A percentile compares a stretch with the other conserved stretches of the same genome.
These are phyloP conservation scores for Herpetotheres cachinnans DNA, from an alignment of 2,113 vertebrate species.

Conservation along the genomic window DNA sequence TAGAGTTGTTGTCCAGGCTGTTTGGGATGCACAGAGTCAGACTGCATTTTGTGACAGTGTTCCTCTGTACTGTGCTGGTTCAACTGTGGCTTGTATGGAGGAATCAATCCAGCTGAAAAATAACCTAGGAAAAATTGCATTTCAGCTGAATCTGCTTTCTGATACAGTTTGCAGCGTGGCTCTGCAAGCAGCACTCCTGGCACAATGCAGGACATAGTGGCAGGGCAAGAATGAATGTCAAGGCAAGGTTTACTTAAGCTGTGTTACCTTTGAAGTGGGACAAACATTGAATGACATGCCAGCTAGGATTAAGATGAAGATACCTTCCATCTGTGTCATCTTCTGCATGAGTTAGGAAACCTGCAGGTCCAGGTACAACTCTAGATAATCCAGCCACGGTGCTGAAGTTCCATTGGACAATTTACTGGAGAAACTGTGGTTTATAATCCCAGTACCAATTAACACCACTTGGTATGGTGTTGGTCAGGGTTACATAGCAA, in stretches of 20 bases:
- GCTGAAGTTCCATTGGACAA: neutral
- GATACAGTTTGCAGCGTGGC: neutral
- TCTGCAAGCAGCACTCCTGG: neutral
- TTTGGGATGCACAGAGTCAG: neutral
- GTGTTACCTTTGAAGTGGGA: neutral
- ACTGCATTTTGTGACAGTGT: neutral
- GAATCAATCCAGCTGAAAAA: neutral
- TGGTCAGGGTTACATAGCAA: neutral
- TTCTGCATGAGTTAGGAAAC: neutral
- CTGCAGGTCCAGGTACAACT: neutral
- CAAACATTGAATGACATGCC: neutral
- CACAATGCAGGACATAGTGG: neutral
- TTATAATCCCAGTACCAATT: neutral
- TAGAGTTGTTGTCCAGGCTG: neutral
- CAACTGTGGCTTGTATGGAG: neutral
- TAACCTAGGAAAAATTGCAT: neutral
- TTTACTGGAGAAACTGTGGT: neutral
- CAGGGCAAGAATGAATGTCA: neutral
- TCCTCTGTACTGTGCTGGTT: neutral
- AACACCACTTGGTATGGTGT: neutral
- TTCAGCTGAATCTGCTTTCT: neutral
- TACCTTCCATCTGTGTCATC: neutral
- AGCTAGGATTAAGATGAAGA: neutral
- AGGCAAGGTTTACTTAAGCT: neutral
- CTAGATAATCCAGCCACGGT: neutral